phyloP scores from a whole-genome alignment of 2,113 vertebrate genomes.

The Hipposideros armiger region DNA sequence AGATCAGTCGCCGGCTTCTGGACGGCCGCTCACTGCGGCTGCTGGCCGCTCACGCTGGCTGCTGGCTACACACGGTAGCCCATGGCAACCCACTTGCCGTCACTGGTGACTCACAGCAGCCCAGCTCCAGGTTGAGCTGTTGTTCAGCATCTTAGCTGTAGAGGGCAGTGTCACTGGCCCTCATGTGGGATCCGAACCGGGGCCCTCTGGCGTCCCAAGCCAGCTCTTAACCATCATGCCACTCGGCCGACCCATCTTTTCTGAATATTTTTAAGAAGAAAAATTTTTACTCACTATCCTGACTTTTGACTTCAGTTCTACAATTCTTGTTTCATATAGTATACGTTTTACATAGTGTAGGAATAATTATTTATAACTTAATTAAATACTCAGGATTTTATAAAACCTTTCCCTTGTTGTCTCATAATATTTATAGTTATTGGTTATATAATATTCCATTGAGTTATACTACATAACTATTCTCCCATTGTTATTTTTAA shows the following conservation, averaged over 20 bases:
- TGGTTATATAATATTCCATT: neutral
- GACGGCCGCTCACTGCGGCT: no score
- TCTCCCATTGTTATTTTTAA: neutral
- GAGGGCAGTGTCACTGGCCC: no score
- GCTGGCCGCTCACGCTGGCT: no score
- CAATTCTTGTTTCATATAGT: neutral
- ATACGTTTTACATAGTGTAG: neutral
- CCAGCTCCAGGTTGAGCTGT: no score
- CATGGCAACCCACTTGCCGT: no score
- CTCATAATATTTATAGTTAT: constrained; percentile 23
- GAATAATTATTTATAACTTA: neutral
- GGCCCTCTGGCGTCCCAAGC: no score
- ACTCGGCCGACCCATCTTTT: neutral
- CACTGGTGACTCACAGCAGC: no score
- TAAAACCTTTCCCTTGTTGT: neutral
- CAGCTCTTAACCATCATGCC: no score
- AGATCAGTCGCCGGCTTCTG: no score
- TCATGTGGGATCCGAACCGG: no score
- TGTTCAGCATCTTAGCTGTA: no score
- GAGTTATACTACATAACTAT: neutral
- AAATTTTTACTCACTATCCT: neutral
- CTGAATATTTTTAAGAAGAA: constrained; percentile 11
- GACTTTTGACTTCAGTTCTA: neutral
- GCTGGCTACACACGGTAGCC: no score
- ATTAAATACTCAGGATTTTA: neutral